Evolutionary conservation across 2,888 invertebrate species (phyloP).

Genomic region (Horisme vitalbata): DNA sequence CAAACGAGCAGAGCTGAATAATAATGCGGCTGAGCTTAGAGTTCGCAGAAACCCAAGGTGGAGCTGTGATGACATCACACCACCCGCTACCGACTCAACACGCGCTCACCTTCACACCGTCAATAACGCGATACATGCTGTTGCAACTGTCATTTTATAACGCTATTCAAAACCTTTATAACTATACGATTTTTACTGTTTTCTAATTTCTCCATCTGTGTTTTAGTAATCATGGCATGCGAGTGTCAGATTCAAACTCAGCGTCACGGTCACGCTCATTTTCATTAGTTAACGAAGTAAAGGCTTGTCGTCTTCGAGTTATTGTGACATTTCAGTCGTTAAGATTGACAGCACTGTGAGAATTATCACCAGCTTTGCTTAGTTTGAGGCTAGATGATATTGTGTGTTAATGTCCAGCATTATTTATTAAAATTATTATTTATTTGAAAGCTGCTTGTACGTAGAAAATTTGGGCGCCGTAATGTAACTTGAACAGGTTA

Average conservation of each 20-base stretch:
- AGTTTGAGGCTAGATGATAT: too few species aligned
- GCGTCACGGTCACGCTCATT: slow-evolving; percentile 63
- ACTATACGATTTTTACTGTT: slow-evolving; percentile 28
- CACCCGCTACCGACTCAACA: slow-evolving; percentile 46
- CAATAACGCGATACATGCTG: slow-evolving; percentile 36
- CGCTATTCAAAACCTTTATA: slow-evolving; percentile 11
- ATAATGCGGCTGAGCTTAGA: slow-evolving; percentile 63
- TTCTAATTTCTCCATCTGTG: slow-evolving; percentile 32
- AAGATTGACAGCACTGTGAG: slow-evolving; percentile 25
- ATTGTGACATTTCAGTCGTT: slow-evolving; percentile 38
- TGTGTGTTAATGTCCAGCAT: too few species aligned
- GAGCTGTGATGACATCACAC: slow-evolving; percentile 70
- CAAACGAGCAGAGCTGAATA: slow-evolving; percentile 58
- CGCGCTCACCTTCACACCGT: slow-evolving; percentile 63
- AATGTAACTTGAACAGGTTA: too few species aligned
- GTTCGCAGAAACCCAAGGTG: slow-evolving; percentile 71
- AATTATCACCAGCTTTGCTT: slow-evolving; percentile 12
- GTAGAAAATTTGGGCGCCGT: too few species aligned
- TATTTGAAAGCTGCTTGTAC: too few species aligned
- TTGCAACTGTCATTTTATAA: slow-evolving; percentile 29
- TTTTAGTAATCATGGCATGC: slow-evolving; percentile 43
- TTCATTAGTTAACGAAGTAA: slow-evolving; percentile 64
- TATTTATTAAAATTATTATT: too few species aligned
- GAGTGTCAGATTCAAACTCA: slow-evolving; percentile 40
- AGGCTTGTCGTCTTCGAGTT: slow-evolving; percentile 36